Conservation (phyloP, 2,797 vertebrate genomes). For the Pseudotriccus pelzelni region DNA sequence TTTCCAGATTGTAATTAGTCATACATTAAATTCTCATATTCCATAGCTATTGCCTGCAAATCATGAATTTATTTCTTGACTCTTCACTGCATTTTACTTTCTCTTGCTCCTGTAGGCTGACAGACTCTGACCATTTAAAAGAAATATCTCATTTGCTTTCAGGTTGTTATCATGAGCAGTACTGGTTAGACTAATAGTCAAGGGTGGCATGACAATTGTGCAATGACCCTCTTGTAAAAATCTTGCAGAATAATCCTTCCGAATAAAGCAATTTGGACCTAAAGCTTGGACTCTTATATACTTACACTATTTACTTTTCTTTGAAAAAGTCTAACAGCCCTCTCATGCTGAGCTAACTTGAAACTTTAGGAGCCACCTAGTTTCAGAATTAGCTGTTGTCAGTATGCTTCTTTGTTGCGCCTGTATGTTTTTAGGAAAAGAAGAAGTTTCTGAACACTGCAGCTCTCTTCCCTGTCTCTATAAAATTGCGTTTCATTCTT, state of each 20-base stretch:
- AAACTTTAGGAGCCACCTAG: neutral
- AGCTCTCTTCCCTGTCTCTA: neutral
- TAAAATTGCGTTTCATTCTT: neutral
- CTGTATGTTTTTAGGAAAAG: neutral
- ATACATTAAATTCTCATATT: neutral
- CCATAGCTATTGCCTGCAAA: neutral
- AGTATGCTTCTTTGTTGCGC: neutral
- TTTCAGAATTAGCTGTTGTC: neutral
- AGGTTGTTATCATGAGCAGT: neutral
- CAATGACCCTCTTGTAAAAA: neutral
- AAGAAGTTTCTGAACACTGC: neutral
- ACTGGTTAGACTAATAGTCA: neutral
- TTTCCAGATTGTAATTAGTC: neutral
- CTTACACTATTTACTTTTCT: neutral
- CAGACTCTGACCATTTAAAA: neutral
- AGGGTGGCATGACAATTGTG: neutral
- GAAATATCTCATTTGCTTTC: neutral
- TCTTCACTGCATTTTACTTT: neutral
- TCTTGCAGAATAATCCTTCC: neutral
- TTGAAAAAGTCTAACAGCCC: neutral
- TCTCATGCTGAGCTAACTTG: neutral
- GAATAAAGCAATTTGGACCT: neutral
- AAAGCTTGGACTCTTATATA: neutral
- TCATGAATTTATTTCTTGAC: neutral
- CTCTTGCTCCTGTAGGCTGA: neutral